Evolutionary conservation across 35 echinoderm and acorn worm genomes (phyloP), one percentile per base, ranked within the genome.

Genomic region (Lytechinus pictus): DNA sequence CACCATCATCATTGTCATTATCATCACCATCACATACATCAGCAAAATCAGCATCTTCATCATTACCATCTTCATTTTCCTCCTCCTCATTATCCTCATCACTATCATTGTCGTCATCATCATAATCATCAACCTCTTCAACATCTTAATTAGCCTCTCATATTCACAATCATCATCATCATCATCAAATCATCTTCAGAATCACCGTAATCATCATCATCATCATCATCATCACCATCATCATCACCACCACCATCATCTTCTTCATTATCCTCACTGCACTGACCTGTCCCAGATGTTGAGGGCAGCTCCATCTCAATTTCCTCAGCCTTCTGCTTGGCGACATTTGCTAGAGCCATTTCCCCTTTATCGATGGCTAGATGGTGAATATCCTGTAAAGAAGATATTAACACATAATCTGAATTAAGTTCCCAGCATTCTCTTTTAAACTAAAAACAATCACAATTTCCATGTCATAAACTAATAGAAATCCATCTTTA

Each of bases 251-350:
- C 27, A 44, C 86, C 94, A 52, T 95, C 89, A 11, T 91, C 90
- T 27, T 88, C 92, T 27, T 96, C 57, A 27, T 57, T 57, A 58
- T 95, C 54, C 58, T 96, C 89, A 92, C 54, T 12, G 9, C 27
- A 52, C 28, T 95, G 19, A 99, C 97, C 97, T 95, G 95, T 99
- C 87, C 95, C 97, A 86, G 98, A 99, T 13, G 94, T 95, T 24
- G 95, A 96, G 9, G 97, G 98, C 93, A 96, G 57, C 52, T 99
- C 97, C 92, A 95, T 93, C 57, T 99, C 98, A 53, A 99, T 99
- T 89, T 99, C 98, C 86, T 99, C 98, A 52, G 98, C 98, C 95
- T 99, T 99, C 95, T 99, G 96, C 87, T 97, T 99, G 27, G 98
- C 97, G 27, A 97, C 98, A 55, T 96, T 92, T 52, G 98, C 98